A percentile compares a stretch with the other conserved stretches of the same genome.
These are phyloP conservation scores for Lysiphlebus fabarum DNA, from an alignment of 1,140 invertebrate species.

Conservation along the genomic window DNA sequence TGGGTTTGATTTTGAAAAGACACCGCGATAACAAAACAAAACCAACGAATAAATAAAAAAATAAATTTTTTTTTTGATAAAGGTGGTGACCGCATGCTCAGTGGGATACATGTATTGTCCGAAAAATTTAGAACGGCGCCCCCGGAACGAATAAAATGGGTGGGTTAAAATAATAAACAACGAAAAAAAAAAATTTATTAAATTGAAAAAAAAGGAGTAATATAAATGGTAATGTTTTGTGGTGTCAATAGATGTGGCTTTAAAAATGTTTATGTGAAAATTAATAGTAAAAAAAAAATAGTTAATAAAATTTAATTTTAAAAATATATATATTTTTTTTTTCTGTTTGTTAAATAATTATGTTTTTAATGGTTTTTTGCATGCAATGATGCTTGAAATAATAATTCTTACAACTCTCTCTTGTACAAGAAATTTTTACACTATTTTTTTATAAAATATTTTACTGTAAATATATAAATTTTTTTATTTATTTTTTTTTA, in stretches of 20 bases:
- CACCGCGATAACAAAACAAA: not conserved
- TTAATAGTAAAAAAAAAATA: not conserved
- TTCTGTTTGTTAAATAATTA: no score
- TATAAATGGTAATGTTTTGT: constrained; percentile 38
- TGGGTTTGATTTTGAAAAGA: no score
- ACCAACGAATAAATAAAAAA: not conserved
- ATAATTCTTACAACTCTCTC: no score
- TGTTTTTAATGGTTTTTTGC: no score
- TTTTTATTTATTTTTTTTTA: no score
- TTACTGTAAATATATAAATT: no score
- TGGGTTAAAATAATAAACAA: not conserved
- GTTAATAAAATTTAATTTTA: constrained; percentile 1
- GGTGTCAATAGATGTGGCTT: not conserved
- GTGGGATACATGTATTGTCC: constrained; percentile 34
- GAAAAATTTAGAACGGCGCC: constrained; percentile 17
- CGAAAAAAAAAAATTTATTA: constrained; percentile 9
- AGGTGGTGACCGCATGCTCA: constrained; percentile 19
- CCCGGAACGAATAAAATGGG: not conserved
- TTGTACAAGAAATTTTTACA: no score
- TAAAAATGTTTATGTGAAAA: constrained; percentile 2
- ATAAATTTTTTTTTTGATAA: not conserved
- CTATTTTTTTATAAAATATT: no score
- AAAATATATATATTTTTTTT: no score
- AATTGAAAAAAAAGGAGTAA: constrained; percentile 30
- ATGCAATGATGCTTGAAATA: no score